Evolutionary conservation across 2,888 invertebrate genomes (phyloP), one percentile per base, ranked within the genome.

Genomic region (Drosophila leonis): DNA sequence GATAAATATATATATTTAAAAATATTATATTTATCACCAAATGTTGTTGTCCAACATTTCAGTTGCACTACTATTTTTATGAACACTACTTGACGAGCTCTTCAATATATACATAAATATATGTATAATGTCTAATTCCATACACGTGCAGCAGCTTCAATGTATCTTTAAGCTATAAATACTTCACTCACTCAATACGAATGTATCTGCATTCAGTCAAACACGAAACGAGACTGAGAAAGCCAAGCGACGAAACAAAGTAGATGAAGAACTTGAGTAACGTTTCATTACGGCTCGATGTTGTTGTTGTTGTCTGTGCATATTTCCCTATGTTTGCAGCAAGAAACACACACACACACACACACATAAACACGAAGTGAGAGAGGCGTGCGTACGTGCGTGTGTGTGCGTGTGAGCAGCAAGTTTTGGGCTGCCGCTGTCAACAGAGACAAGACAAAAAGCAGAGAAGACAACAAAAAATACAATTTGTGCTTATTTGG

Each of bases 161-260:
- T 35, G 51, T 77, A 72, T 81, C 65, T 78, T 72, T 51, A 10
- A 69, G 65, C 65, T 78, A 68, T 39, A 61, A 62, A 62, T 77
- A 31, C 55, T 59, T 15, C 37, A 73, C 65, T 67, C 66, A 77
- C 52, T 52, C 66, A 70, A 65, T 57, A 55, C 67, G 73, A 52
- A 44, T 56, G 48, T 60, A 52, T 52, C 78, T 78, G 69, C 51
- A 55, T 24, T 24, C 69, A 59, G 35, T 49, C 52, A 57, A 48
- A 62, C 59, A 42, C 68, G 31, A 75, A 67, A 37, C 55, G 62
- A 62, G 62, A 83, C 85, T 82, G 61, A 68, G 61, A 63, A 15
- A n/a, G n/a, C 37, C 5, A 29, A 56, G 56, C 65, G 20, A 33
- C n/a, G 48, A 48, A 51, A 31, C 51, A 18, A 4, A 49, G 39